phyloP scores from a whole-genome alignment of 2,888 invertebrate species.

The Lasius platythorax region DNA sequence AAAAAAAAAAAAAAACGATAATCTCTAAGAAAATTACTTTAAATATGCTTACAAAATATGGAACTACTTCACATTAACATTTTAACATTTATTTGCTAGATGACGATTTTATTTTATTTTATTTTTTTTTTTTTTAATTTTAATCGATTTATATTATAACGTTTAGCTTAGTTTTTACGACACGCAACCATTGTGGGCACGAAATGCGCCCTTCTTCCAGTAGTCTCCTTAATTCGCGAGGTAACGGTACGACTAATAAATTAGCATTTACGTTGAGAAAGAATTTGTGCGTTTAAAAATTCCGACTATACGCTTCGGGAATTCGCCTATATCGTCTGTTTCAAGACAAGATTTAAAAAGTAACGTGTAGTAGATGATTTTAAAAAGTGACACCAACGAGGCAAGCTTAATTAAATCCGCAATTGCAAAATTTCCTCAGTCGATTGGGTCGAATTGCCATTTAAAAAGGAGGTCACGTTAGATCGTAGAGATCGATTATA shows the following conservation, averaged over 20 bases:
- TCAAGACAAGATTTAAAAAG: not conserved
- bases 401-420: constrained; percentile 36
- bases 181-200: too few relatives aligned
- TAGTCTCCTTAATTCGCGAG: not conserved
- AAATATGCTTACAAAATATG: not conserved
- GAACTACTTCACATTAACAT: not conserved
- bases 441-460: constrained; percentile 32
- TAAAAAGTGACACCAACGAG: not conserved
- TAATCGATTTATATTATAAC: not conserved
- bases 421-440: constrained; percentile 40
- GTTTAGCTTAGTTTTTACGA: not conserved
- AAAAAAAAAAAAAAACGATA: not conserved
- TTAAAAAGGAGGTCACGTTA: constrained; percentile 49
- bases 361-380: not conserved
- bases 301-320: not conserved
- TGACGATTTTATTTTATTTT: not conserved
- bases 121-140: not conserved
- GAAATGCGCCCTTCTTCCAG: not conserved
- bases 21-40: not conserved
- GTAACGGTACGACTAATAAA: constrained; percentile 20
- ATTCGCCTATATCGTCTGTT: not conserved
- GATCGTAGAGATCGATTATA: constrained; percentile 52
- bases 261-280: constrained; percentile 13
- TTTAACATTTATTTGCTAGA: not conserved
- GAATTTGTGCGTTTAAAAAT: constrained; percentile 4